Conservation (phyloP, 2,797 vertebrate genomes). For the Cuniculus paca region DNA sequence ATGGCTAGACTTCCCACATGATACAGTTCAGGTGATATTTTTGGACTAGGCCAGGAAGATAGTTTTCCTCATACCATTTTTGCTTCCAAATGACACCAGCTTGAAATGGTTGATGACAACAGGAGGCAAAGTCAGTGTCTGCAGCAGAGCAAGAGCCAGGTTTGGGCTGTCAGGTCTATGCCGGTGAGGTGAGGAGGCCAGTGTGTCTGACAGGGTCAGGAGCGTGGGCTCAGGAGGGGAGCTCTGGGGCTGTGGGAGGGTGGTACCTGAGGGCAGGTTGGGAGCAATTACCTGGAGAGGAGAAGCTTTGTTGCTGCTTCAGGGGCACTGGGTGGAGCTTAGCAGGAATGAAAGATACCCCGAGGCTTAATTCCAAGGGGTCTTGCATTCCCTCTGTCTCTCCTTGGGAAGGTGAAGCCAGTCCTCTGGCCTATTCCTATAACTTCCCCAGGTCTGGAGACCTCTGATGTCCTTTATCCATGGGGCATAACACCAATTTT, state of each 20-base stretch:
- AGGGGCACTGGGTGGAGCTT: accelerated
- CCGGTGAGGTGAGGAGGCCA: not conserved
- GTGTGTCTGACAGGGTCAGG: not conserved
- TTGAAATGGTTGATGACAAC: not conserved
- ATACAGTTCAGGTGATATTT: constrained; percentile 34
- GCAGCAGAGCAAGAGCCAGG: not conserved
- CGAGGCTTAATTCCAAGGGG: not conserved
- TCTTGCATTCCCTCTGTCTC: not conserved
- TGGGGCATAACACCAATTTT: no score
- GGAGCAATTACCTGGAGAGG: not conserved
- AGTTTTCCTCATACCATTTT: constrained; percentile 10
- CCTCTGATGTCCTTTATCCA: not conserved
- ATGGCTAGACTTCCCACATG: not conserved
- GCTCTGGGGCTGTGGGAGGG: not conserved
- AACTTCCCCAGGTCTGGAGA: no score
- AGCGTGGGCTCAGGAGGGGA: not conserved
- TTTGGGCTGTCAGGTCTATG: not conserved
- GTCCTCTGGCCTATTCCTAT: not conserved
- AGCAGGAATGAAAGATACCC: not conserved
- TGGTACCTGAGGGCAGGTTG: accelerated
- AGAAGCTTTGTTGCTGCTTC: not conserved
- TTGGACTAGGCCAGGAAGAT: not conserved
- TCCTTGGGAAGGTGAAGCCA: not conserved
- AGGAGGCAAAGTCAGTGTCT: not conserved
- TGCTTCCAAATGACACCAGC: not conserved